These are phyloP conservation scores for Syngnathoides biaculeatus DNA, from an alignment of 2,113 vertebrate genomes.

Conservation along the genomic window DNA sequence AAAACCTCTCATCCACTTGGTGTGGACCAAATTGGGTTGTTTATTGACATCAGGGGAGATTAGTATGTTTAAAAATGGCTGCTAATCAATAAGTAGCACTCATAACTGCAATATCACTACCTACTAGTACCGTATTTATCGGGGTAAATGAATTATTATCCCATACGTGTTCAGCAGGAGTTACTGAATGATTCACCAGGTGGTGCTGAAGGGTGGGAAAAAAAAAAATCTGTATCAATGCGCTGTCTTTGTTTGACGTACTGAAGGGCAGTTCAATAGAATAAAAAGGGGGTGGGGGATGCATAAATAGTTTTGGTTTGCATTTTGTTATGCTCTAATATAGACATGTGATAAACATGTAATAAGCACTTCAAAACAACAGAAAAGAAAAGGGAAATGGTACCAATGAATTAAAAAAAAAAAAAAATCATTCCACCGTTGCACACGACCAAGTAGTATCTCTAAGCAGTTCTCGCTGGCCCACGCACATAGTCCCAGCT, in stretches of 20 bases:
- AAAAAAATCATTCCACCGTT: conserved; percentile 73
- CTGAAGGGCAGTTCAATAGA: not conserved
- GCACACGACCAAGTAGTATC: conserved; percentile 83
- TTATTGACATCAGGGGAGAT: not conserved
- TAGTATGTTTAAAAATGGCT: not conserved
- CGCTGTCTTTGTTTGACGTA: not conserved
- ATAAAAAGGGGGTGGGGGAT: not conserved
- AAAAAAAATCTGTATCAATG: not conserved
- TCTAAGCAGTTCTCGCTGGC: conserved; percentile 38
- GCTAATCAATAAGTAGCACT: not conserved
- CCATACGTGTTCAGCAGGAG: not conserved
- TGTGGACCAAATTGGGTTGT: not conserved
- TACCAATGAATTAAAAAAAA: conserved; percentile 71
- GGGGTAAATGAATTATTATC: not conserved
- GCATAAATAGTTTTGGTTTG: conserved; percentile 23
- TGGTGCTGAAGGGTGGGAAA: conserved; percentile 22
- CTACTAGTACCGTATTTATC: not conserved
- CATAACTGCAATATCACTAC: not conserved
- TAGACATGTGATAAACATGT: conserved; percentile 68
- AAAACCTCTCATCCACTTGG: not conserved
- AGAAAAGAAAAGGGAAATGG: conserved; percentile 69
- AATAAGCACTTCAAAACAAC: conserved; percentile 43
- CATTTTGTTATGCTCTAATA: conserved; percentile 61
- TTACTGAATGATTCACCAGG: conserved; percentile 12
- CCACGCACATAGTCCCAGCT: conserved; percentile 88